Base-by-base conservation (phyloP, 2,888 invertebrate genomes). In the Dicyrtomina minuta region DNA sequence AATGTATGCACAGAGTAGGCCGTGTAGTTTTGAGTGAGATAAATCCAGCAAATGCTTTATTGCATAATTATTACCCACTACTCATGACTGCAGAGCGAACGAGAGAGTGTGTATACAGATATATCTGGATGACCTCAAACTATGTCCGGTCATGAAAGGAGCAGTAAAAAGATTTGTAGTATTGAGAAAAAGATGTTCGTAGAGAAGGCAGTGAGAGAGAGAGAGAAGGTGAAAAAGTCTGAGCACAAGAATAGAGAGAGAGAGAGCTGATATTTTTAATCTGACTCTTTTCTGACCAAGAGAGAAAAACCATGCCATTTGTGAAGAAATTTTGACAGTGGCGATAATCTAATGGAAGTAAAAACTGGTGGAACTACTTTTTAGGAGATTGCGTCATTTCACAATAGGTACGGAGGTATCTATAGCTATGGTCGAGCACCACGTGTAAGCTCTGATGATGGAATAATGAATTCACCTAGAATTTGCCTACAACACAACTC, bases 291-390 rank as follows among this genome's bases (percentile, higher is more conserved):
- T 66, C 43, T 55, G 66, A 55, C 17, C 55, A 55, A 41, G 15
- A 55, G 49, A 64, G 24, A 67, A 67, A 67, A 67, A 67, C 59
- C 67, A 67, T 67, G 67, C 78, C 76, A 77, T 78, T 77, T 77
- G 77, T 70, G 73, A 75, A 77, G 76, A 78, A 78, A 75, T 75
- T 70, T 77, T 77, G 78, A 78, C 78, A 78, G 76, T 76, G 78
- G 76, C 73, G 74, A 76, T 78, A 77, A 77, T 76, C 72, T 75
- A 76, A 77, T 75, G 75, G 77, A 73, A 76, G 74, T 73, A 74
- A 74, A 78, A 78, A 78, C 76, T 77, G 74, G 78, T 78, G 76
- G 75, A 75, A 77, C 78, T 75, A 78, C 78, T 78, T 78, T 78
- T 77, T 78, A 74, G 74, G 66, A 69, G 74, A 74, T 76, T 75